phyloP scores from a whole-genome alignment of 2,113 vertebrate genomes.

The Catharus bicknelli region DNA sequence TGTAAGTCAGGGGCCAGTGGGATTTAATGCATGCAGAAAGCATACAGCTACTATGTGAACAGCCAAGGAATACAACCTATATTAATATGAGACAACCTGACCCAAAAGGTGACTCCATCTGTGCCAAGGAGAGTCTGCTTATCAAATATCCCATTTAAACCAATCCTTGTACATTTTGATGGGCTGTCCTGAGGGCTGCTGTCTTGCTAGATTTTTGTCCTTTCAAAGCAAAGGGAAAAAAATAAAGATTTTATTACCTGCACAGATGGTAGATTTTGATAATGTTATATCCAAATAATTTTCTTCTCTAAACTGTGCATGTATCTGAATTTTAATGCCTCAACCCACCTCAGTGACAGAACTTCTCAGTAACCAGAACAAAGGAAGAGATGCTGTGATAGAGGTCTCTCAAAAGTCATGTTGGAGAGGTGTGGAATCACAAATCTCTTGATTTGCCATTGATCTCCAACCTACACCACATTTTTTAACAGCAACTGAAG shows the following conservation, averaged over 20 bases:
- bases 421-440: not conserved
- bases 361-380: not conserved
- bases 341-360: not conserved
- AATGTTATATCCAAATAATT: not conserved
- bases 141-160: not conserved
- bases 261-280: slow-evolving; percentile 43
- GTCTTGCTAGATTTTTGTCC: not conserved
- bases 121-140: not conserved
- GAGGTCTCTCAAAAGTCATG: not conserved
- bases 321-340: slow-evolving; percentile 14
- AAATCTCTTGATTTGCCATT: not conserved
- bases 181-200: not conserved
- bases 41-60: not conserved
- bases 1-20: not conserved
- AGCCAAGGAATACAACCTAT: not conserved
- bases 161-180: not conserved
- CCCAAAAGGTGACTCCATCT: not conserved
- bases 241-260: slow-evolving; percentile 23
- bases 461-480: not conserved
- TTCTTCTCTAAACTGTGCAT: not conserved
- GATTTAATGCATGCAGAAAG: not conserved
- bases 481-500: not conserved
- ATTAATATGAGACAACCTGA: not conserved
- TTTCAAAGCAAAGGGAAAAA: not conserved
- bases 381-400: not conserved